Evolutionary conservation across 2,888 invertebrate species (phyloP).

Genomic region (Mechanitis messenoides): DNA sequence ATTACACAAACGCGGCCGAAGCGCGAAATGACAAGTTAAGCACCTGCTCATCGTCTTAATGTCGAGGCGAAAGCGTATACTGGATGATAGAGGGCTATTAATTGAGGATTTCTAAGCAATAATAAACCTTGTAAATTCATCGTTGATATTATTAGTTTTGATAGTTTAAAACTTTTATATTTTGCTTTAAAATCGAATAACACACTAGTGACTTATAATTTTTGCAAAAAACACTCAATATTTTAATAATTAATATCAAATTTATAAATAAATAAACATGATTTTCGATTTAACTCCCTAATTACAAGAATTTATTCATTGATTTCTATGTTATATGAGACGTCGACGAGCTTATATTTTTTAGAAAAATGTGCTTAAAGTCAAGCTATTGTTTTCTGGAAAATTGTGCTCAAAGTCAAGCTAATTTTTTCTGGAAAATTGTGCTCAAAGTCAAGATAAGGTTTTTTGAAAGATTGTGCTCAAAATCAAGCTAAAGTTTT

Average conservation of each 20-base stretch:
- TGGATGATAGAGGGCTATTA: conserved; percentile 46
- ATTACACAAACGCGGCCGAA: conserved; percentile 54
- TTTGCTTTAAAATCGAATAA: too few relatives aligned
- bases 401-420: too few relatives aligned
- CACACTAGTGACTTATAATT: too few relatives aligned
- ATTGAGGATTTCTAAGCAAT: conserved; percentile 31
- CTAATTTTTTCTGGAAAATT: conserved; percentile 15
- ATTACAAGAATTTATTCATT: conserved; percentile 19
- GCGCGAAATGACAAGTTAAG: conserved; percentile 68
- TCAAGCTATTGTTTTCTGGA: too few relatives aligned
- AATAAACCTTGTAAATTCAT: conserved; percentile 16
- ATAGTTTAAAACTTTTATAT: too few relatives aligned
- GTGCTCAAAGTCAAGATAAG: conserved; percentile 21
- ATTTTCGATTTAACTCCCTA: conserved; percentile 18
- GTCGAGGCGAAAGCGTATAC: conserved; percentile 50
- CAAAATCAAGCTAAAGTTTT: too few relatives aligned
- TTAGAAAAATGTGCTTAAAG: too few relatives aligned
- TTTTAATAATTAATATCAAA: too few relatives aligned
- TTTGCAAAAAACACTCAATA: too few relatives aligned
- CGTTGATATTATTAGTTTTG: not conserved
- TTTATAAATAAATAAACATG: not conserved
- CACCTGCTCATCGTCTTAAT: conserved; percentile 63
- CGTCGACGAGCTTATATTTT: conserved; percentile 11
- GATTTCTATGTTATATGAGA: conserved; percentile 22
- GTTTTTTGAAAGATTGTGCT: not conserved